Percentiles rank a stretch among this genome's conserved stretches.
phyloP scores from a whole-genome alignment of 2,113 vertebrate species.

The Lophochroa leadbeateri region DNA sequence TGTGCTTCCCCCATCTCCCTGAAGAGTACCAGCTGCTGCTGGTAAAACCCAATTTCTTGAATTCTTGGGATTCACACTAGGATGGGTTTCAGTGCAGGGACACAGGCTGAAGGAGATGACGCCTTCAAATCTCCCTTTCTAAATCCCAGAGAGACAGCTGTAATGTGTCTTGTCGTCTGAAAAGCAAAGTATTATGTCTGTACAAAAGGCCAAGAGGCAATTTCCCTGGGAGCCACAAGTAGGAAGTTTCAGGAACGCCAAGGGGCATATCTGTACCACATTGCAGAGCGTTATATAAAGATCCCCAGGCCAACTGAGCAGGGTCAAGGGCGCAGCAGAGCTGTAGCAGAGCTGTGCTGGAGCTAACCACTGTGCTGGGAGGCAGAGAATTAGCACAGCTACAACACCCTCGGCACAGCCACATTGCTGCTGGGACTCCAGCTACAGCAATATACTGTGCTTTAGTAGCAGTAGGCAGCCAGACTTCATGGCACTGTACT shows the following conservation, averaged over 20 bases:
- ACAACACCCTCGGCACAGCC: not conserved
- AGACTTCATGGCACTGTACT: not conserved
- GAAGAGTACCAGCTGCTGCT: not conserved
- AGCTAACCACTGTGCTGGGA: accelerated
- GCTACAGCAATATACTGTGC: not conserved
- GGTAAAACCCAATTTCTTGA: not conserved
- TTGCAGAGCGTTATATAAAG: not conserved
- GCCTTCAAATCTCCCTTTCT: not conserved
- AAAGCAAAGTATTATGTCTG: not conserved
- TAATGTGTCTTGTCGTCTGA: not conserved
- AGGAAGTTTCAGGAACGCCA: not conserved
- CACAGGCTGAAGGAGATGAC: not conserved
- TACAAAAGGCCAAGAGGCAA: slow-evolving; percentile 39
- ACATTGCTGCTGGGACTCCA: not conserved
- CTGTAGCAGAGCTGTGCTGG: not conserved
- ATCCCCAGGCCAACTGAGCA: accelerated
- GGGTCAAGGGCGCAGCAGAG: accelerated
- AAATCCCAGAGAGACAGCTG: not conserved
- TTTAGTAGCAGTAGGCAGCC: not conserved
- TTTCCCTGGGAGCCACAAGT: not conserved
- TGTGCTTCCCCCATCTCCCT: not conserved
- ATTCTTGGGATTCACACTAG: not conserved
- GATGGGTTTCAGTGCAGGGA: not conserved
- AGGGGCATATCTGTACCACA: not conserved
- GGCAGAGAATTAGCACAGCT: not conserved